These are phyloP conservation scores for Stenolophus ochropezus DNA, from an alignment of 2,888 invertebrate genomes.

Conservation along the genomic window DNA sequence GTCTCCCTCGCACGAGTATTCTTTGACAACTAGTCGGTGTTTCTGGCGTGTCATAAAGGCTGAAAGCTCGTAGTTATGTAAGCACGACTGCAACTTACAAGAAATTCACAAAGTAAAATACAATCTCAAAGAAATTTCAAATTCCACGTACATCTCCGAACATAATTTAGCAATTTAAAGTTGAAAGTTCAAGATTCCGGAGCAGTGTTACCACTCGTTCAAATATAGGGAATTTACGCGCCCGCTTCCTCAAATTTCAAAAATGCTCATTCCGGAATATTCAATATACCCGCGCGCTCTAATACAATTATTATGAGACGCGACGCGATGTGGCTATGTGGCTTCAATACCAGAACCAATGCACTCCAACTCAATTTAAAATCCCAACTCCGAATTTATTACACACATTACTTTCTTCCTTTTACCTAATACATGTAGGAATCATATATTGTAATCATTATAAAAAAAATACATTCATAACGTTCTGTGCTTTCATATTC, in stretches of 20 bases:
- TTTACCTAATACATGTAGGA: not conserved
- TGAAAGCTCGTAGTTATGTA: constrained; percentile 37
- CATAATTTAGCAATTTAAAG: constrained; percentile 56
- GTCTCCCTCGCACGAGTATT: not conserved
- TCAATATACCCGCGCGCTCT: not conserved
- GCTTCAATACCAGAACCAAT: not conserved
- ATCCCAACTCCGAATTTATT: not conserved
- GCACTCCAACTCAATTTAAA: not conserved
- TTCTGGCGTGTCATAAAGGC: constrained; percentile 43
- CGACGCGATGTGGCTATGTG: not conserved
- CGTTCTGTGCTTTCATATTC: too few relatives aligned
- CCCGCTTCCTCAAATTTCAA: constrained; percentile 13
- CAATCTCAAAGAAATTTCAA: constrained; percentile 53
- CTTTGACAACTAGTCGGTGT: constrained; percentile 44
- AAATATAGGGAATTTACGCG: constrained; percentile 15
- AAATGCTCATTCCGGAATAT: constrained; percentile 17
- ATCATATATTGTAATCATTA: too few relatives aligned
- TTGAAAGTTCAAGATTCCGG: constrained; percentile 50
- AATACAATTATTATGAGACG: not conserved
- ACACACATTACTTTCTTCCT: not conserved
- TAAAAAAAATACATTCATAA: too few relatives aligned
- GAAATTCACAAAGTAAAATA: constrained; percentile 52
- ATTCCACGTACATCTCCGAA: constrained; percentile 51
- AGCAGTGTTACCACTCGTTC: constrained; percentile 40
- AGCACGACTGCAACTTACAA: constrained; percentile 49